Percentiles rank a stretch among this genome's conserved stretches.
Conservation (phyloP, 2,113 vertebrate genomes). For the Psophia crepitans region DNA sequence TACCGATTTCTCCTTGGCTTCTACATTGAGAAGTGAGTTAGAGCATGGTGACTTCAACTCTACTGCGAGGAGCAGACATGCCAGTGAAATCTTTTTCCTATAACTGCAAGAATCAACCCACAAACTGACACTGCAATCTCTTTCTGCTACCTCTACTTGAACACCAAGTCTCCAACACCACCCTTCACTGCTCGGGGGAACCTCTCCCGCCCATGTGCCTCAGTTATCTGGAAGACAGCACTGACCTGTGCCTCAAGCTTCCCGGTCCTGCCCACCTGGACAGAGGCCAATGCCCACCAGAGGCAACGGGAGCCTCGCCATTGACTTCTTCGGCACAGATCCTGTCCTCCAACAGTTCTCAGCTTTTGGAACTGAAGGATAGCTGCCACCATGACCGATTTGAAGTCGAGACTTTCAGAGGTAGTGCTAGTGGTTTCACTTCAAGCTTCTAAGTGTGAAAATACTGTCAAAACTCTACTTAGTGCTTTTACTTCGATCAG, state of each 20-base stretch:
- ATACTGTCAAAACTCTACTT: neutral
- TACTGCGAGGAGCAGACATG: fast-evolving
- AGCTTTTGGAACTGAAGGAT: fast-evolving
- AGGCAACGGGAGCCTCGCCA: neutral
- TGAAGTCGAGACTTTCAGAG: neutral
- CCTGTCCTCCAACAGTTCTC: neutral
- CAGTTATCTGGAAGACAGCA: neutral
- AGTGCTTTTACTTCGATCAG: fast-evolving
- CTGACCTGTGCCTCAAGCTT: neutral
- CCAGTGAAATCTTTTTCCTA: neutral
- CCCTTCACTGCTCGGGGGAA: neutral
- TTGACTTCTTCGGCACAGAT: fast-evolving
- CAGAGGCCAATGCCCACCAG: neutral
- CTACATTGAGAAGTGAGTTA: fast-evolving
- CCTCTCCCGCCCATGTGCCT: fast-evolving
- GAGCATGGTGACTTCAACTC: fast-evolving
- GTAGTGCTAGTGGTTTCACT: neutral
- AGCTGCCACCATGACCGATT: neutral
- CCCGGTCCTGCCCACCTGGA: neutral
- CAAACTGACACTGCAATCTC: neutral
- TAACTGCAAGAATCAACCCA: neutral
- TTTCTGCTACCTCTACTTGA: fast-evolving
- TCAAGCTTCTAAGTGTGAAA: neutral
- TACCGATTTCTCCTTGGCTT: neutral
- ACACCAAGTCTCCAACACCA: neutral